Base-by-base conservation (phyloP, 2,797 vertebrate species). In the Borostomias antarcticus region DNA sequence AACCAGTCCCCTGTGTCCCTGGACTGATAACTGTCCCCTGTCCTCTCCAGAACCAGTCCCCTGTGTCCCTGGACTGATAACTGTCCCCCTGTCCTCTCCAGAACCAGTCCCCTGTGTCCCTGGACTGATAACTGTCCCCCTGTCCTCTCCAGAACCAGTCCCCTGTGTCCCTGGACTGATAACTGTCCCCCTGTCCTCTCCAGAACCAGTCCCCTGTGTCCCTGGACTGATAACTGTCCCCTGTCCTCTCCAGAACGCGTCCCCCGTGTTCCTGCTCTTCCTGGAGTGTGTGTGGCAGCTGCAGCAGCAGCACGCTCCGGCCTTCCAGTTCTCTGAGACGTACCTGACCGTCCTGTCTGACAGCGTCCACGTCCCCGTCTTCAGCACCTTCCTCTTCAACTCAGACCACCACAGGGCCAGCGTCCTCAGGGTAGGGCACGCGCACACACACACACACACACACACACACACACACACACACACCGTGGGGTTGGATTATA, bases 351-450 rank as follows among this genome's bases (percentile, higher is more conserved):
- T 96, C 35, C 72, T 96, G 79, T 96, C 95, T 1, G 95, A 95
- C 78, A 94, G 93, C 75, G 66, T 95, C 15, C 91, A 95, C 15
- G 89, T 95, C 47, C 93, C 95, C 29, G 83, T 95, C 75, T 96
- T 95, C 78, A 92, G 91, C 88, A 96, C 94, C 63, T 95, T 96
- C 84, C 94, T 95, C 79, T 96, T 95, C 85, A 96, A 95, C 80
- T 94, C 92, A 0, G 88, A 89, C 19, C 70, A 89, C 78, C 94
- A 95, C 60, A 93, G 86, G 77, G 90, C 93, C 60, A 69, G 47
- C 32, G 13, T 67, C 21, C 19, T 77, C 33, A 80, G 67, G 83
- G 85, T 88, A 72, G 2, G 47, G 13, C 2, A 25, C 40, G 28
- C 33, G 23, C 56, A 6, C 32, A 7, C 3, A 28, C 26, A 54